A percentile compares a stretch with the other conserved stretches of the same genome.
These are phyloP conservation scores for Karalla daura DNA, from an alignment of 2,797 vertebrate genomes.

Conservation along the genomic window DNA sequence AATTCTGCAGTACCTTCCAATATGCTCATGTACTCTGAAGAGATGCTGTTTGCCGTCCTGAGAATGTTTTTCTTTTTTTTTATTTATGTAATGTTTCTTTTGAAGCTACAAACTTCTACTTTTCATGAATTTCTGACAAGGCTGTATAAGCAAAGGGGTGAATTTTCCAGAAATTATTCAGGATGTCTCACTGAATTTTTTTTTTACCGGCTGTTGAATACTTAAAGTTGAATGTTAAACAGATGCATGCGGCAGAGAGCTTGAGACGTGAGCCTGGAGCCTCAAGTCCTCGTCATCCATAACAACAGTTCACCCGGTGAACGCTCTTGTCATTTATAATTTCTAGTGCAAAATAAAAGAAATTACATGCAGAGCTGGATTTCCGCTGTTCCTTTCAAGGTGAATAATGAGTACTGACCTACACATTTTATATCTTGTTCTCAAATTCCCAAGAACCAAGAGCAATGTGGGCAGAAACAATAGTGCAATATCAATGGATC, in stretches of 20 bases:
- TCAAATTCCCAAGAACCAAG: no score
- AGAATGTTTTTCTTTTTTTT: slow-evolving; percentile 6
- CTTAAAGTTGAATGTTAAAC: slow-evolving; percentile 35
- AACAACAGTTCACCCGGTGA: neutral
- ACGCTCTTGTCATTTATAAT: neutral
- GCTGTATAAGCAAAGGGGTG: neutral
- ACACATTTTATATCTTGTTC: neutral
- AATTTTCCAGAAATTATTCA: slow-evolving; percentile 8
- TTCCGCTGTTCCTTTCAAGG: slow-evolving; percentile 11
- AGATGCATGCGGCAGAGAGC: slow-evolving; percentile 11
- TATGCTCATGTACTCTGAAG: neutral
- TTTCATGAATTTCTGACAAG: neutral
- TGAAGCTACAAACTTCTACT: slow-evolving; percentile 19
- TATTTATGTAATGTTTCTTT: slow-evolving; percentile 36
- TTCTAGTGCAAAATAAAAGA: slow-evolving; percentile 40
- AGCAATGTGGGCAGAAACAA: no score
- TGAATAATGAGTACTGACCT: no score
- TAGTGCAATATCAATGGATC: no score
- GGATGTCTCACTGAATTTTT: slow-evolving; percentile 8
- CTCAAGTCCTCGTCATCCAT: neutral
- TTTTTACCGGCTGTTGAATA: slow-evolving; percentile 11
- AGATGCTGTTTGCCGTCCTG: slow-evolving; percentile 4
- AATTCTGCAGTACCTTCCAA: slow-evolving; percentile 25
- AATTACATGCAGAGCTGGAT: slow-evolving; percentile 3
- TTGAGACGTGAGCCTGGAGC: neutral